Conservation (phyloP, 2,113 vertebrate genomes). For the Cariama cristata region DNA sequence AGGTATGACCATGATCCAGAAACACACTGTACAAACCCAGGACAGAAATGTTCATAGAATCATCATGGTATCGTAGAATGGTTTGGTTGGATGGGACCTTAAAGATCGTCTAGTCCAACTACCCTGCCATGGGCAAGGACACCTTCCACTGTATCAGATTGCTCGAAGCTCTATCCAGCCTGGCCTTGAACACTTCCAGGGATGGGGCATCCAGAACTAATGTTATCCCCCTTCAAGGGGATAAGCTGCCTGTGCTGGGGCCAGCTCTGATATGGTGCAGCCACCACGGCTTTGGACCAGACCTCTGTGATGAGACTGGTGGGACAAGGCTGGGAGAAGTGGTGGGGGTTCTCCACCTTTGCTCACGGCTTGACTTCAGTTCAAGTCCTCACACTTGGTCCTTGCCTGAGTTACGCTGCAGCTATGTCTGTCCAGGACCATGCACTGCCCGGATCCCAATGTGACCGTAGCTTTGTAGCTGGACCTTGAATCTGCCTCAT, state of each 20-base stretch:
- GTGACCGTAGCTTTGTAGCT: neutral
- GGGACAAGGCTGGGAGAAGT: neutral
- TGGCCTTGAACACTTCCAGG: neutral
- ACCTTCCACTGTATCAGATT: neutral
- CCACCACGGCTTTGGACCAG: neutral
- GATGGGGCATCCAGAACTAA: neutral
- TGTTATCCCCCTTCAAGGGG: neutral
- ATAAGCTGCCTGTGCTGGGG: neutral
- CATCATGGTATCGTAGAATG: neutral
- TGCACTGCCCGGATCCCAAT: neutral
- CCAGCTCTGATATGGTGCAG: neutral
- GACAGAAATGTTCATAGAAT: neutral
- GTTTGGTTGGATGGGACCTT: neutral
- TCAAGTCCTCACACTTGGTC: neutral
- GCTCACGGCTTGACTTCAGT: neutral
- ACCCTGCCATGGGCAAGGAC: neutral
- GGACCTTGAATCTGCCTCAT: neutral
- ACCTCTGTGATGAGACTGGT: accelerated
- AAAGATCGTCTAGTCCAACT: neutral
- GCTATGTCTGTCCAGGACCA: neutral
- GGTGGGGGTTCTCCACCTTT: neutral
- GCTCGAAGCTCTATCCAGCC: neutral
- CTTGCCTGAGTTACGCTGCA: neutral
- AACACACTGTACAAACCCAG: neutral
- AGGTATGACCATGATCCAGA: neutral